Conservation (phyloP, 2,888 invertebrate species). For the Temnothorax unifasciatus region DNA sequence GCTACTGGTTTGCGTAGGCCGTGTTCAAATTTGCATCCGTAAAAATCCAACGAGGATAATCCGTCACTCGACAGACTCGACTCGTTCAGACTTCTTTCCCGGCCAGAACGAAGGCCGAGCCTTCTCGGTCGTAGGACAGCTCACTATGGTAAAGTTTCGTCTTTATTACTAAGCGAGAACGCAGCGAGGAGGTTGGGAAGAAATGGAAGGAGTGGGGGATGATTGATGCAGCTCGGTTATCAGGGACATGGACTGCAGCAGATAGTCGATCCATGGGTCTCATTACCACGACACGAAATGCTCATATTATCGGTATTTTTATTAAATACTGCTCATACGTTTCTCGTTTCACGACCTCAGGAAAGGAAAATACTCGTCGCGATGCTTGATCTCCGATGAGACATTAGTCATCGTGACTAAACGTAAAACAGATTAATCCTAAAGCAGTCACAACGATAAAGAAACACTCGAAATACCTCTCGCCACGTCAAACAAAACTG, state of each 20-base stretch:
- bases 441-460: slow-evolving; percentile 74
- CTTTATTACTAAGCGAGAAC: slow-evolving; percentile 75
- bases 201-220: slow-evolving; percentile 50
- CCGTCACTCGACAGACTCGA: slow-evolving; percentile 50
- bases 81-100: slow-evolving; percentile 22
- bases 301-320: slow-evolving; percentile 86
- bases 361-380: slow-evolving; percentile 46
- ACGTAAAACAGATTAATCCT: slow-evolving; percentile 51
- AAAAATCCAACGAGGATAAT: slow-evolving; percentile 58
- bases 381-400: slow-evolving; percentile 60
- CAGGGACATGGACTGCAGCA: slow-evolving; percentile 75
- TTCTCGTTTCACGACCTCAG: slow-evolving; percentile 60
- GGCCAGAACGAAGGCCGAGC: slow-evolving; percentile 8
- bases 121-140: slow-evolving; percentile 14
- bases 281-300: slow-evolving; percentile 85
- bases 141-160: slow-evolving; percentile 69
- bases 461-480: slow-evolving; percentile 43
- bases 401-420: slow-evolving; percentile 61
- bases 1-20: slow-evolving; percentile 59
- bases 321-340: slow-evolving; percentile 82
- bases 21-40: slow-evolving; percentile 57
- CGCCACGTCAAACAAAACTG: not conserved
- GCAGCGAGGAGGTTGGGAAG: slow-evolving; percentile 11
- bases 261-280: slow-evolving; percentile 78
- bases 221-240: slow-evolving; percentile 74